phyloP scores from a whole-genome alignment of 1,140 invertebrate species.

The Lepidurus arcticus region DNA sequence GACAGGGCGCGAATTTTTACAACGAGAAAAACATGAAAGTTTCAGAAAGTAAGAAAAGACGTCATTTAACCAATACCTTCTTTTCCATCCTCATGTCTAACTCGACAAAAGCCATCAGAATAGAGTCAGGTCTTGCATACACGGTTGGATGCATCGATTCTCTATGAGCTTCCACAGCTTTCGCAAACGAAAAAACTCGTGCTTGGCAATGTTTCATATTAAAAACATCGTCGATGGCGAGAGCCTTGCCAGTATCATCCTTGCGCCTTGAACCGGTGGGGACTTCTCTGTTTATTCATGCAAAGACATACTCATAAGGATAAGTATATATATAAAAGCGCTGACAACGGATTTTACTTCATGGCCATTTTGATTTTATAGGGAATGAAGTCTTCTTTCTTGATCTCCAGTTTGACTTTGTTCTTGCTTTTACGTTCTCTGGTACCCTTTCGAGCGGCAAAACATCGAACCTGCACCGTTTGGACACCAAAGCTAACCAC shows the following conservation, averaged over 20 bases:
- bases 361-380: slow-evolving; percentile 30
- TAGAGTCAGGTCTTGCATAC: slow-evolving; percentile 60
- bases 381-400: slow-evolving; percentile 42
- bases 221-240: slow-evolving; percentile 62
- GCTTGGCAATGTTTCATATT: slow-evolving; percentile 54
- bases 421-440: slow-evolving; percentile 59
- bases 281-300: slow-evolving; percentile 1
- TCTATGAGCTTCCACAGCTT: slow-evolving; percentile 64
- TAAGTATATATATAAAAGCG: not conserved
- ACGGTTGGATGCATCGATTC: slow-evolving; percentile 71
- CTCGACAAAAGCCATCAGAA: slow-evolving; percentile 60
- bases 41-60: slow-evolving; percentile 29
- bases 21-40: not conserved
- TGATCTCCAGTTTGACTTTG: slow-evolving; percentile 59
- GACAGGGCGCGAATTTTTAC: not conserved
- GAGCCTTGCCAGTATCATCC: slow-evolving; percentile 54
- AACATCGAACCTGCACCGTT: slow-evolving; percentile 2
- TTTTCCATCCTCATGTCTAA: slow-evolving; percentile 62
- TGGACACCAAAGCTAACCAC: not conserved
- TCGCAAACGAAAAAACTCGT: slow-evolving; percentile 58
- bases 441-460: slow-evolving; percentile 62
- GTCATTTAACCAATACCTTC: slow-evolving; percentile 40
- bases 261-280: slow-evolving; percentile 24
- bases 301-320: not conserved
- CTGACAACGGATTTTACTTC: not conserved